Evolutionary conservation across 2,113 vertebrate species (phyloP), one percentile per base, ranked within the genome.

Genomic region (Motacilla alba): DNA sequence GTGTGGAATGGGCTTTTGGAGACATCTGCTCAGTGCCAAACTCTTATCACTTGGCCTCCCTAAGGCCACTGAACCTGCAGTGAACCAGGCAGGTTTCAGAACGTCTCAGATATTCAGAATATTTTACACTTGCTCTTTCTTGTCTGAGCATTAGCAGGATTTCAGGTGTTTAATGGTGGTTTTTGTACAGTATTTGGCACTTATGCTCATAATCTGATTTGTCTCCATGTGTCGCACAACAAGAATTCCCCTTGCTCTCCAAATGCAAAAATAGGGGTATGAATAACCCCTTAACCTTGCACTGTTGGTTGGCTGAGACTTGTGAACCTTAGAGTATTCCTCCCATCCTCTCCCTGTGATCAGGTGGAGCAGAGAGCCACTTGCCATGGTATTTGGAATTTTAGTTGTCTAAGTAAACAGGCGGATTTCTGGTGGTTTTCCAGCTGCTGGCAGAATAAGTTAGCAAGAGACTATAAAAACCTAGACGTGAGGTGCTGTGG

Each of bases 181-280:
- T 94, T 90, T 81, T 83, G 41, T 33, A 4, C 24, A 58, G 30
- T 33, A 7, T 58, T 92, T 85, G n/a, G 41, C 26, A 10, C 39
- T 84, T 83, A 2, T 19, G 35, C 31, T 81, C 11, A 4, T 67
- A 43, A 52, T 74, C n/a, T 86, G 43, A 8, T 69, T 60, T 60
- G 69, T 69, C 55, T 90, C 20, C 0, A 0, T 64, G 35, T 79
- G n/a, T 70, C 0, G 2, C 55, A 11, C 4, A 12, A 26, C 20
- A 53, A 90, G 58, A 93, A 90, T 92, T 95, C 28, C 73, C 26
- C 41, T 87, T 90, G 43, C 47, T 44, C 46, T 83, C 41, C 2
- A 7, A 77, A 47, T 41, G 72, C 85, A 66, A 72, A 77, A 86
- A 64, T 13, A 69, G 74, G 81, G 53, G 5, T 49, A 30, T 87